Evolutionary conservation across 2,797 vertebrate genomes (phyloP), one percentile per base, ranked within the genome.

Genomic region (Gobio occitaniae): DNA sequence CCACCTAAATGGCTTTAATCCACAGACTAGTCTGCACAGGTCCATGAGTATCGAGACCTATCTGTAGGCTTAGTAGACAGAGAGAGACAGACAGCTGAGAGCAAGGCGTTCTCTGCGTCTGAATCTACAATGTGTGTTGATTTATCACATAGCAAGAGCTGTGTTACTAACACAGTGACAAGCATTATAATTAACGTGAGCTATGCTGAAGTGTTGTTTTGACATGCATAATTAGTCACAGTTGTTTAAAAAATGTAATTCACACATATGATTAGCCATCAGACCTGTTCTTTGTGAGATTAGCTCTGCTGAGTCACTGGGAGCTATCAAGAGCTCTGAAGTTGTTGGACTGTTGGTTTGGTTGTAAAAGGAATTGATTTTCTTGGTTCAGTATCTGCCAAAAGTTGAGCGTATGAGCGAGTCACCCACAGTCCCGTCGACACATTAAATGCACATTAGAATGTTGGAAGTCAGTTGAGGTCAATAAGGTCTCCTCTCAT

Each of bases 151-250:
- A 47, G 13, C 21, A 50, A 44, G 29, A 66, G 47, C 47, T 25
- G 29, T n/a, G 25, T 65, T 83, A 74, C 70, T 36, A 32, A 63
- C 44, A 65, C 44, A 2, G 12, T 50, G 70, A 32, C 47, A 38
- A 12, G 71, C 47, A 44, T 83, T 36, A 52, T 76, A 44, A 83
- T 66, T 52, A 83, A 52, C 47, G 1, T 29, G 15, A 76, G 59
- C 59, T 48, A 12, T 15, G 69, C n/a, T 21, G 54, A 48, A 82
- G 70, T 82, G 70, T 82, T 61, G 56, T 76, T 76, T 76, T 83
- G 82, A 76, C 82, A 29, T 68, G 71, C 32, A 52, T 50, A 75
- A 52, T 83, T 83, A 72, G 50, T 63, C 54, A 44, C 79, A 47
- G 38, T 6, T n/a, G 25, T 72, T 72, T 47, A 50, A 65, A 65